phyloP scores from a whole-genome alignment of 2,797 vertebrate species.

The Hylomyscus alleni region DNA sequence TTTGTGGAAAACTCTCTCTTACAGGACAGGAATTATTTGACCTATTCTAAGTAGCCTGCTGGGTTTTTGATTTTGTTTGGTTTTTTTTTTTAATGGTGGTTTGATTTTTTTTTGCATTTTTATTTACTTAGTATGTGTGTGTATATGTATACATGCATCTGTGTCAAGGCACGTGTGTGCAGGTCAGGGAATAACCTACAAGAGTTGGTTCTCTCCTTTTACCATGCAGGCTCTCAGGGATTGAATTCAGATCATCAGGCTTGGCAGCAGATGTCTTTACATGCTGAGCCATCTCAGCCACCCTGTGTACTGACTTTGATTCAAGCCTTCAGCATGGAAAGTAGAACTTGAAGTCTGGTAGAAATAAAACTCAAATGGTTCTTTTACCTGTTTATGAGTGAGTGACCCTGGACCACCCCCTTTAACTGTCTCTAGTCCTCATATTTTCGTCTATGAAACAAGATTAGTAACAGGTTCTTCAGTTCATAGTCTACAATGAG shows the following conservation, averaged over 20 bases:
- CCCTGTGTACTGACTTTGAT: neutral
- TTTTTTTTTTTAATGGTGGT: neutral
- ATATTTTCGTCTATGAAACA: slow-evolving; percentile 24
- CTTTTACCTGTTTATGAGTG: neutral
- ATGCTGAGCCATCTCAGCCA: neutral
- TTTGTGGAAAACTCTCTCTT: neutral
- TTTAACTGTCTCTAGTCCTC: neutral
- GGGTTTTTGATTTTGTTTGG: neutral
- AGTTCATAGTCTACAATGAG: neutral
- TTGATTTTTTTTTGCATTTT: neutral
- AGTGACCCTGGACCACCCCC: neutral
- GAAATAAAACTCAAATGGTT: neutral
- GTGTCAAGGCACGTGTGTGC: neutral
- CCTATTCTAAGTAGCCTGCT: neutral
- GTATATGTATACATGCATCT: neutral
- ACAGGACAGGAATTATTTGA: neutral
- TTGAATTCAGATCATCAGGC: neutral
- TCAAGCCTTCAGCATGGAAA: neutral
- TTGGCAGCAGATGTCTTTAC: neutral
- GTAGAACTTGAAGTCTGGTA: neutral
- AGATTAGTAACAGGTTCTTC: neutral
- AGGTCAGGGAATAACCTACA: neutral
- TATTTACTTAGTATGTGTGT: neutral
- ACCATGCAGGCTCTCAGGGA: neutral
- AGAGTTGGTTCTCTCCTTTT: neutral